Evolutionary conservation across 2,797 vertebrate species (phyloP).

Genomic region (Chelon labrosus): DNA sequence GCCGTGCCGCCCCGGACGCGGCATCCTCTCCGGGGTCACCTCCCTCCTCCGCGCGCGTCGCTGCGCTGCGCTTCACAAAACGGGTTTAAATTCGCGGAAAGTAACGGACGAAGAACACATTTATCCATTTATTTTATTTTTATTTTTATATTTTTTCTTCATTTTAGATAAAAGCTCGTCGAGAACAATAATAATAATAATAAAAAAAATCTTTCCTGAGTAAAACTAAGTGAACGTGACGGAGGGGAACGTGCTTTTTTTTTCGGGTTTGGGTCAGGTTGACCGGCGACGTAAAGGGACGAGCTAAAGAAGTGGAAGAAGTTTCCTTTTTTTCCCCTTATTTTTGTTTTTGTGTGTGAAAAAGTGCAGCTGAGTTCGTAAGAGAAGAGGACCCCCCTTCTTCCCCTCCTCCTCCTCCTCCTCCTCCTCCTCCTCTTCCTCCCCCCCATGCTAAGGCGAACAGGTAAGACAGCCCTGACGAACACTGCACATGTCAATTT

Average conservation of each 20-base stretch:
- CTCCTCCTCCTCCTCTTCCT: background rate
- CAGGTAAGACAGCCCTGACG: constrained; percentile 51
- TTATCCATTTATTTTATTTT: too few species aligned
- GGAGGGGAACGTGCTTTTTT: too few species aligned
- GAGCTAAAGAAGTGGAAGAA: constrained; percentile 21
- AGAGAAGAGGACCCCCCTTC: constrained; percentile 27
- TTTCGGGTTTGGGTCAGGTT: background rate
- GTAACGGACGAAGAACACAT: too few species aligned
- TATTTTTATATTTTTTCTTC: too few species aligned
- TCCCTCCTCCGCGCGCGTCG: background rate
- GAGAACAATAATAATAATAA: too few species aligned
- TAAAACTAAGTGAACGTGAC: too few species aligned
- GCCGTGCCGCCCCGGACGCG: background rate
- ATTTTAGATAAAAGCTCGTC: too few species aligned
- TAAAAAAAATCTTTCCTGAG: too few species aligned
- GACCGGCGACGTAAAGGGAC: background rate
- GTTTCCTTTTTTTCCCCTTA: constrained; percentile 25
- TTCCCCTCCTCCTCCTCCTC: background rate
- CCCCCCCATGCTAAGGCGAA: background rate
- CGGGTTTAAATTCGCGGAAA: too few species aligned
- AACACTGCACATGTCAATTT: background rate
- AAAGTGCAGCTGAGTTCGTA: constrained; percentile 24
- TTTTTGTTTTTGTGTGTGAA: constrained; percentile 11
- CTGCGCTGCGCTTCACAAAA: background rate
- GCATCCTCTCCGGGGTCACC: background rate